Conservation (phyloP, 2,113 vertebrate species). For the Cepphus grylle region DNA sequence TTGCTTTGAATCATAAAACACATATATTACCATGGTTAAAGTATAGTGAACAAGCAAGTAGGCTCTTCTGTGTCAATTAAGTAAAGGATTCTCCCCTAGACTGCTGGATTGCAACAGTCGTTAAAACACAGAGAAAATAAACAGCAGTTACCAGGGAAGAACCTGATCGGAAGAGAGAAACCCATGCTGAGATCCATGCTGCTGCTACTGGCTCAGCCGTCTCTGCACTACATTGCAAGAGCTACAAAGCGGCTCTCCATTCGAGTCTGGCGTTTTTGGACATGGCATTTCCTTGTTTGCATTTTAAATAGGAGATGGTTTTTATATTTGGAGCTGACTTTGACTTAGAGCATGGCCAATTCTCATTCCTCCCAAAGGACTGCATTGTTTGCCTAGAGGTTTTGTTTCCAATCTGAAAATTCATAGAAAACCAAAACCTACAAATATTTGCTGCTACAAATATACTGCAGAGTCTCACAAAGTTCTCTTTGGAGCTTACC, state of each 20-base stretch:
- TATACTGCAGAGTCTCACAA: neutral
- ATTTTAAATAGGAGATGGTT: neutral
- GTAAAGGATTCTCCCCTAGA: neutral
- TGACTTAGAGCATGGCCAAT: neutral
- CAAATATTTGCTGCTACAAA: neutral
- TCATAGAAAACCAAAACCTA: neutral
- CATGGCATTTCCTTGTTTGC: neutral
- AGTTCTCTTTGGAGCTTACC: neutral
- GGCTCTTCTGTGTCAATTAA: neutral
- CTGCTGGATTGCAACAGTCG: neutral
- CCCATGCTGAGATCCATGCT: neutral
- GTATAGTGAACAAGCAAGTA: neutral
- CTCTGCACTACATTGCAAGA: neutral
- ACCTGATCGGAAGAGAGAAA: neutral
- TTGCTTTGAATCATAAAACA: neutral
- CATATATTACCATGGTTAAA: neutral
- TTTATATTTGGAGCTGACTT: neutral
- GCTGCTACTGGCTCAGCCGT: neutral
- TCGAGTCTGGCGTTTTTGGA: neutral
- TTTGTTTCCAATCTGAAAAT: neutral
- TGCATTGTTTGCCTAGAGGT: neutral
- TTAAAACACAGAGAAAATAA: neutral
- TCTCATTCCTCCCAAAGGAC: neutral
- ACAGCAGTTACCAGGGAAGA: neutral
- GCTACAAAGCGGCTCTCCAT: neutral